Evolutionary conservation across 2,797 vertebrate genomes (phyloP).

Genomic region (Alca torda): DNA sequence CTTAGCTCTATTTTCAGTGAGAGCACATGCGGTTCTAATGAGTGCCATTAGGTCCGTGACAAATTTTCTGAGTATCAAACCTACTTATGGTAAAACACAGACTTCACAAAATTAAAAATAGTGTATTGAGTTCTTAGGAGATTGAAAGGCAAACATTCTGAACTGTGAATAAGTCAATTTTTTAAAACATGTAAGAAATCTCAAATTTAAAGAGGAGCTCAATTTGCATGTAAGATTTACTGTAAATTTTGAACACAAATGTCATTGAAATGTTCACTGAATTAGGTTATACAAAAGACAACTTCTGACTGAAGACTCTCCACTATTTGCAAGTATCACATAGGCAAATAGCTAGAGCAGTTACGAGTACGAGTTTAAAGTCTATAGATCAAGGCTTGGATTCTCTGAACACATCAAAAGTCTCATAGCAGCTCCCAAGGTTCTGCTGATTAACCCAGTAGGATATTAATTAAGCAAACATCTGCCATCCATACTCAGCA

Average conservation of each 20-base stretch:
- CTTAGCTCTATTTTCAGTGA: constrained; percentile 56
- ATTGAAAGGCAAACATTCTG: constrained; percentile 59
- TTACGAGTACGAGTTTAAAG: constrained; percentile 46
- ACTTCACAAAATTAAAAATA: constrained; percentile 64
- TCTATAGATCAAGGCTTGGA: constrained; percentile 65
- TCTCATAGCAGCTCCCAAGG: constrained; percentile 68
- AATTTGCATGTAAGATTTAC: constrained; percentile 26
- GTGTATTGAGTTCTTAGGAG: constrained; percentile 40
- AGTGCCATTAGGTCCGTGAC: constrained; percentile 41
- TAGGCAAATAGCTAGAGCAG: constrained; percentile 21
- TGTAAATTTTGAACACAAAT: constrained; percentile 47
- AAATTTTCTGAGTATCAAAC: constrained; percentile 48
- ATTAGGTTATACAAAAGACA: constrained; percentile 52
- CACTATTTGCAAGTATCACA: constrained; percentile 46
- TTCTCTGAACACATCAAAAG: constrained; percentile 72
- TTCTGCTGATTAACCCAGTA: constrained; percentile 79
- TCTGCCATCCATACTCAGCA: constrained; percentile 76
- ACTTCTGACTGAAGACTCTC: constrained; percentile 37
- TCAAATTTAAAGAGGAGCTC: constrained; percentile 36
- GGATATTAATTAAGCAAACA: constrained; percentile 79
- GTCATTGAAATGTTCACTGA: constrained; percentile 36
- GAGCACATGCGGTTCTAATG: constrained; percentile 38
- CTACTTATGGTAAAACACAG: constrained; percentile 43
- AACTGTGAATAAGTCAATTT: constrained; percentile 48
- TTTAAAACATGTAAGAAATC: constrained; percentile 56